Evolutionary conservation across 2,113 vertebrate genomes (phyloP), one percentile per base, ranked within the genome.

Genomic region (Cacatua alba): DNA sequence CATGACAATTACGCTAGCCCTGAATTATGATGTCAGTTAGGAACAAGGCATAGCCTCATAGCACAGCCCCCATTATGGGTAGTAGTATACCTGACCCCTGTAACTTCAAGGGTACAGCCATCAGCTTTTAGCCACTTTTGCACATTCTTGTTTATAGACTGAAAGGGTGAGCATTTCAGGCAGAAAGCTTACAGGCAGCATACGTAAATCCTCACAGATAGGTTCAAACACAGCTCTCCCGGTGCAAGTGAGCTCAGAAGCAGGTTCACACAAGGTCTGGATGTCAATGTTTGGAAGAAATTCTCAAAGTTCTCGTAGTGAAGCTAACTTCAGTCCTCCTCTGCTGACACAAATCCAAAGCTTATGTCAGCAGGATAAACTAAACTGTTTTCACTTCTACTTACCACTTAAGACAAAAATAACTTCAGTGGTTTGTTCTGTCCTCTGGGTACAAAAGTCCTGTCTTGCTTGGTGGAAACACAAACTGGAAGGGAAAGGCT

Each of bases 391-490:
- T 87, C 82, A 76, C 52, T 91, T 91, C 62, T 64, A 26, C 65
- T 94, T 74, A 86, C 37, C 31, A 70, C 74, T 68, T 76, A 24
- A 72, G 75, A 52, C 37, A 94, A 83, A 92, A 90, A 88, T 69
- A 88, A 88, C 28, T 88, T 65, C 13, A 29, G 39, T n/a, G 39
- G 26, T 35, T 83, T 57, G 26, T 86, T 80, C 59, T 77, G 17
- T 94, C 76, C 63, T 86, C 75, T 88, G 59, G 41, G 60, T 69
- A 59, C 39, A 83, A 37, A 95, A 85, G 26, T 65, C 63, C 49
- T 72, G 35, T 82, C 74, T 82, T 86, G 21, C 43, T 62, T 75
- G 29, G 33, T 64, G 23, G 17, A 79, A 82, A 93, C 26, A 81
- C 11, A 82, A 76, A 90, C 29, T 43, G 24, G 84, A 82, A 70